These are phyloP conservation scores for Xanthia togata DNA, from an alignment of 2,888 invertebrate species.

Conservation along the genomic window DNA sequence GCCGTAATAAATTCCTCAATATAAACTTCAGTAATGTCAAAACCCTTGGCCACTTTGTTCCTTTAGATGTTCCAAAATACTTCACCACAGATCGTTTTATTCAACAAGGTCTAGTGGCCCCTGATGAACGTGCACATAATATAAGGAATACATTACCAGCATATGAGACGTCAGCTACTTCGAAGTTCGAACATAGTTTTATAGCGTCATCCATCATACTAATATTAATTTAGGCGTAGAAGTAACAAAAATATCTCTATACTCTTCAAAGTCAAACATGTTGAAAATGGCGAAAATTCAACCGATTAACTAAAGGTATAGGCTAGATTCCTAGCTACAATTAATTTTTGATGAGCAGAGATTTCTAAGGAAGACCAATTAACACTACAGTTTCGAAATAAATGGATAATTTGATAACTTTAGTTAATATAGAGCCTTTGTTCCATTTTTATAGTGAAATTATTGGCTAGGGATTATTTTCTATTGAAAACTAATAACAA, in stretches of 20 bases:
- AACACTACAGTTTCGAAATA: constrained; percentile 16
- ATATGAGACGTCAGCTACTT: constrained; percentile 14
- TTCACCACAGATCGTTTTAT: constrained; percentile 7
- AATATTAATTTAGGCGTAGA: constrained; percentile 27
- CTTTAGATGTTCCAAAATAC: not conserved
- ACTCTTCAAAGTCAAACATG: not conserved
- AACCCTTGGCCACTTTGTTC: not conserved
- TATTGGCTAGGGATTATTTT: not conserved
- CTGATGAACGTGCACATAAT: constrained; percentile 1
- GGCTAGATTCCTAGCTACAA: not conserved
- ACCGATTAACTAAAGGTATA: constrained; percentile 14
- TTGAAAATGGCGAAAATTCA: constrained; percentile 20
- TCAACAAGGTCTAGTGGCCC: not conserved
- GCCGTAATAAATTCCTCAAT: not conserved
- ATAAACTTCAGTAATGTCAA: not conserved
- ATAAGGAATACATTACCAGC: constrained; percentile 26
- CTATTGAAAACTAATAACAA: not conserved
- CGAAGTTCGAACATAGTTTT: constrained; percentile 19
- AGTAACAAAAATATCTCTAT: constrained; percentile 25
- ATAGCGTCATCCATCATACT: constrained; percentile 33
- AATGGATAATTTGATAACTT: constrained; percentile 28
- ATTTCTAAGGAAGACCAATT: constrained; percentile 23
- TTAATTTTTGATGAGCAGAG: constrained; percentile 27
- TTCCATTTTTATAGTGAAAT: constrained; percentile 9
- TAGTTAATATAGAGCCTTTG: not conserved